phyloP scores from a whole-genome alignment of 2,113 vertebrate species.

The Podarcis cretensis region DNA sequence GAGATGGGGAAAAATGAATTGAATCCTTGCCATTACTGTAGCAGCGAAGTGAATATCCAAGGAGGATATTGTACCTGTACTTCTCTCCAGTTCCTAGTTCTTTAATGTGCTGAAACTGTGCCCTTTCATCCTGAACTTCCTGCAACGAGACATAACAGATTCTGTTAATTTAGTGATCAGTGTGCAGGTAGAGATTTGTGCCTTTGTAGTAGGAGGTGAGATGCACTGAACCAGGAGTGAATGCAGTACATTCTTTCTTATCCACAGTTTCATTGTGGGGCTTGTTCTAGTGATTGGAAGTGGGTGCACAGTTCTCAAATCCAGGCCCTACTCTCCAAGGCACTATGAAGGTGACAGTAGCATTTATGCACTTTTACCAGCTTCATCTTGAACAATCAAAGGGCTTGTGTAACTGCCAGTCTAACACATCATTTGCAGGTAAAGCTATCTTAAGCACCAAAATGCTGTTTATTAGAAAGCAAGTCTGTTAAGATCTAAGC shows the following conservation, averaged over 20 bases:
- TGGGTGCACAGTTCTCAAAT: accelerated
- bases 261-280: background rate
- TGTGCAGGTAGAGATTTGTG: background rate
- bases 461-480: background rate
- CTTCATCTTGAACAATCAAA: background rate
- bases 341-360: accelerated
- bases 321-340: accelerated
- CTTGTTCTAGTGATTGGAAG: background rate
- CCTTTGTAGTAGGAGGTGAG: background rate
- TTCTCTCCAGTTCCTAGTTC: background rate
- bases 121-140: background rate
- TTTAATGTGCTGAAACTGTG: background rate
- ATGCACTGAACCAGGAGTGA: constrained; percentile 13
- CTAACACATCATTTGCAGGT: background rate
- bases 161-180: background rate
- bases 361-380: background rate
- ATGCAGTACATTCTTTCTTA: background rate
- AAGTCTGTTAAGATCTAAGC: background rate
- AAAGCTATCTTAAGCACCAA: background rate
- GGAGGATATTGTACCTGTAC: background rate
- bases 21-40: background rate
- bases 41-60: background rate
- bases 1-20: background rate
- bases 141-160: background rate
- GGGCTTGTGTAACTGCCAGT: accelerated